Evolutionary conservation across 2,797 vertebrate species (phyloP).

Genomic region (Pteronotus mesoamericanus): DNA sequence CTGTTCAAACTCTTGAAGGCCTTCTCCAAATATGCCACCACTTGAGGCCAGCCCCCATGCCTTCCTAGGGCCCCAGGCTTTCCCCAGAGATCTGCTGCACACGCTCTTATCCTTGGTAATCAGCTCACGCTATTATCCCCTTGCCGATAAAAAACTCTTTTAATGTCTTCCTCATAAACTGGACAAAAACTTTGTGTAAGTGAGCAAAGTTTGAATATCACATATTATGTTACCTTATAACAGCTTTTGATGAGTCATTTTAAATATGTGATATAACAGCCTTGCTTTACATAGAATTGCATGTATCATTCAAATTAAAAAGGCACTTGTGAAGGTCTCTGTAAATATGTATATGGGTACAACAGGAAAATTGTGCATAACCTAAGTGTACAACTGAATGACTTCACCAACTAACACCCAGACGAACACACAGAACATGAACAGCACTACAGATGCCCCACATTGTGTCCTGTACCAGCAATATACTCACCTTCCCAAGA

Average conservation of each 20-base stretch:
- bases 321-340: background rate
- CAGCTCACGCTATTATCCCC: background rate
- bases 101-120: background rate
- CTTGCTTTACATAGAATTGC: background rate
- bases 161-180: background rate
- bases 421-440: background rate
- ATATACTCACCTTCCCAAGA: background rate
- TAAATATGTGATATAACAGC: background rate
- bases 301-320: background rate
- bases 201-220: background rate
- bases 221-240: background rate
- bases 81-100: background rate
- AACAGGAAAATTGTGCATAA: background rate
- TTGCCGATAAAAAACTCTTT: background rate
- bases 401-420: background rate
- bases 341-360: background rate
- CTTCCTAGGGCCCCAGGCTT: background rate
- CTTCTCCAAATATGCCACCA: background rate
- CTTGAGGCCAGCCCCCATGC: background rate
- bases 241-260: background rate
- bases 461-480: background rate
- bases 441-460: fast-evolving
- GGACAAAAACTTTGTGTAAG: background rate
- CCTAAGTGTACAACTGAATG: background rate
- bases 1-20: background rate